Base-by-base conservation (phyloP, 1,140 invertebrate species). In the Drosophila persimilis region DNA sequence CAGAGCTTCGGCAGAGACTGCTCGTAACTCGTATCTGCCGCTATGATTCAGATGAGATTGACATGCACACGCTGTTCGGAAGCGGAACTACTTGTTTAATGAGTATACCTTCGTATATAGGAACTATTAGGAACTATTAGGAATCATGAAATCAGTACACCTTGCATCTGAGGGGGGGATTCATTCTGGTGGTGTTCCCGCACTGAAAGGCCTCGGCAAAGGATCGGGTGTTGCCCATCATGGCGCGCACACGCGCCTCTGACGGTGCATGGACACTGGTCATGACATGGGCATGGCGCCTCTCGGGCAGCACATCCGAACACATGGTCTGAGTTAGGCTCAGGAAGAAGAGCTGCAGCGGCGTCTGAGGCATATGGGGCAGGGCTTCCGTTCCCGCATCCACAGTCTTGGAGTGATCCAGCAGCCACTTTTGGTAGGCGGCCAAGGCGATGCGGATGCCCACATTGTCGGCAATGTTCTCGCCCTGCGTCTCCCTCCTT, bases 381-480 rank as follows among this genome's bases (percentile, higher is more conserved):
- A 98, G 92, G 0, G 93, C 91, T 59, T 93, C 89, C 65, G 93
- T 90, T 5, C 78, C 20, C 91, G 48, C 13, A 3, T 20, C 41
- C n/a, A 88, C 62, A 92, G 83, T 92, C 6, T 89, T 92, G 13
- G 88, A 64, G 35, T 94, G 64, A 17, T 73, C 95, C 17, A 95
- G 74, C 76, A 95, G 75, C 77, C 91, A 92, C n/a, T 70, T 74
- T 48, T 83, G 67, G 83, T 97, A 98, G 0, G 97, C 97, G 92
- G 96, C 94, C 90, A 95, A 97, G 0, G 97, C 96, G 11, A 97
- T 97, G 77, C 97, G 97, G 0, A 99, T 91, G 1, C 97, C 97
- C 9, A 97, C 97, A 92, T 98, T 98, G 85, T 98, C 97, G 4
- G 97, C 97, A 57, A 99, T 98, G 81, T 98, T 98, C 92, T 98